phyloP scores from a whole-genome alignment of 2,888 invertebrate genomes.

The Pachymerium ferrugineum region DNA sequence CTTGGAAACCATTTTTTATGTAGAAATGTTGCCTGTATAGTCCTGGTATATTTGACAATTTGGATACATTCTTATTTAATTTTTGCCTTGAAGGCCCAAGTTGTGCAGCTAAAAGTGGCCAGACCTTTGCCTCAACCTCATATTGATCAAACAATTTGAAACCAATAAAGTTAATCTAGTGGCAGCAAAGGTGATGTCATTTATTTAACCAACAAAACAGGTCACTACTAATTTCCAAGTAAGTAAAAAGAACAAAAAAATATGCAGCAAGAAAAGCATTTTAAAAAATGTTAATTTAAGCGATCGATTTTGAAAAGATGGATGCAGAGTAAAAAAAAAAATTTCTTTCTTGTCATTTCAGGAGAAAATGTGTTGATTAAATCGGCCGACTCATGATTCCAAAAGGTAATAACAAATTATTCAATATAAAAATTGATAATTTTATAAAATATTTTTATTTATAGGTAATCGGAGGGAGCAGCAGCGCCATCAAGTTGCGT shows the following conservation, averaged over 20 bases:
- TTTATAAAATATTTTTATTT: neutral
- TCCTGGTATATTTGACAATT: neutral
- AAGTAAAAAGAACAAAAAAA: neutral
- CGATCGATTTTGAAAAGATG: conserved; percentile 16
- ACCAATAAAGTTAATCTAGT: conserved; percentile 34
- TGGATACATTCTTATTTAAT: neutral
- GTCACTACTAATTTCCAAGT: neutral
- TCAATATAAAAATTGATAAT: neutral
- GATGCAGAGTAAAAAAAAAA: neutral
- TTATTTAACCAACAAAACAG: conserved; percentile 30
- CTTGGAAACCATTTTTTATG: conserved; percentile 27
- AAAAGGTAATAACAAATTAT: neutral
- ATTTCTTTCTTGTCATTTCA: neutral
- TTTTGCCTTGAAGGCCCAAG: neutral
- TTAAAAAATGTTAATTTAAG: conserved; percentile 19
- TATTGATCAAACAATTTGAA: conserved; percentile 34
- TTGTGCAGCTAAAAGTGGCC: conserved; percentile 27
- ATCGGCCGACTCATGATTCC: conserved; percentile 19
- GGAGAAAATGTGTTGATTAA: conserved; percentile 20
- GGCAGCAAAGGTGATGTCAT: conserved; percentile 31
- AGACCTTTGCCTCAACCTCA: conserved; percentile 31
- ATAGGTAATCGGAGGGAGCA: conserved; percentile 31
- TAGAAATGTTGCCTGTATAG: conserved; percentile 20
- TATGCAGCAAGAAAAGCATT: neutral
- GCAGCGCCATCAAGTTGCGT: conserved; percentile 30